These are phyloP conservation scores for Iselma pallidipennis DNA, from an alignment of 2,888 invertebrate genomes.

Conservation along the genomic window DNA sequence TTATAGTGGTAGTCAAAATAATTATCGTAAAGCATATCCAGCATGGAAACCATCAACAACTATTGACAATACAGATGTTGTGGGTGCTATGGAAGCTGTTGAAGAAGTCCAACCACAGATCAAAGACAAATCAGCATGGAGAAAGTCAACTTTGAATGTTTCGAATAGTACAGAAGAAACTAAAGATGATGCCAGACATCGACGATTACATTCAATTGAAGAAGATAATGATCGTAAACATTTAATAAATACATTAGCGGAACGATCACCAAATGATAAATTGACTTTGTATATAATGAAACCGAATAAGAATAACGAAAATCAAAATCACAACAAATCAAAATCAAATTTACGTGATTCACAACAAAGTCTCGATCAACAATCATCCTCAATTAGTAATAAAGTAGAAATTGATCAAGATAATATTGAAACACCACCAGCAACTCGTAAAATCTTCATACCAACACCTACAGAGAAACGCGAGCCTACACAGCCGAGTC, in stretches of 20 bases:
- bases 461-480: conserved; percentile 65
- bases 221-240: conserved; percentile 59
- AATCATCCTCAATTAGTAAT: conserved; percentile 58
- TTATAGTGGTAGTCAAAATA: conserved; percentile 54
- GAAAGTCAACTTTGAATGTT: conserved; percentile 71
- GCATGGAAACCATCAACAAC: conserved; percentile 82
- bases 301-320: conserved; percentile 43
- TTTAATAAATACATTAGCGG: conserved; percentile 62
- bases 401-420: conserved; percentile 87
- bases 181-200: conserved; percentile 64
- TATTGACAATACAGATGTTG: conserved; percentile 81
- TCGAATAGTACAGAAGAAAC: conserved; percentile 68
- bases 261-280: conserved; percentile 59
- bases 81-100: conserved; percentile 82
- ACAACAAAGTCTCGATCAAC: conserved; percentile 28
- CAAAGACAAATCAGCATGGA: conserved; percentile 78
- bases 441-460: conserved; percentile 70
- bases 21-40: conserved; percentile 68
- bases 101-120: conserved; percentile 76
- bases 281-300: conserved; percentile 64
- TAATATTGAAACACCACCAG: conserved; percentile 89
- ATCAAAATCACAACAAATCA: conserved; percentile 1
- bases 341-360: conserved; percentile 28
- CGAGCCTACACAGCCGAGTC: conserved; percentile 55
- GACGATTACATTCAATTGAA: conserved; percentile 62